These are phyloP conservation scores for Eulemur rufifrons DNA, from an alignment of 2,113 vertebrate species.

Conservation along the genomic window DNA sequence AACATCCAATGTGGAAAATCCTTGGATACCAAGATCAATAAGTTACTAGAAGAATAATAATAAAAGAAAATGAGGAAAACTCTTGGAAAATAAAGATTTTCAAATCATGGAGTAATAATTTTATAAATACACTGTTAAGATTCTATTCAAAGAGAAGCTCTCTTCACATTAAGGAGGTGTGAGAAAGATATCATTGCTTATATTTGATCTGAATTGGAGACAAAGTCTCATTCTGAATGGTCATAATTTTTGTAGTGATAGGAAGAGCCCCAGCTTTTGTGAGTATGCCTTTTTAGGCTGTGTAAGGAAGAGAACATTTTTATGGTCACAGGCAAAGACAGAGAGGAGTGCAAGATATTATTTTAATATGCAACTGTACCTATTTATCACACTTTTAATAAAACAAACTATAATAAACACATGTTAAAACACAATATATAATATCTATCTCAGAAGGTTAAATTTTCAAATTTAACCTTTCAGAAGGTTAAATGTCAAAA, in stretches of 20 bases:
- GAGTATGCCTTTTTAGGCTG: background rate
- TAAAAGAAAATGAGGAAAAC: background rate
- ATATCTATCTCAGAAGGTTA: background rate
- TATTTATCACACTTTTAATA: background rate
- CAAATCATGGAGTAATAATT: background rate
- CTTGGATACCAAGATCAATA: background rate
- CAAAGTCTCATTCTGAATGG: background rate
- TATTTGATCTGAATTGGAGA: constrained; percentile 4
- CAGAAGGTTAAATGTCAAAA: background rate
- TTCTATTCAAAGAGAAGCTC: background rate
- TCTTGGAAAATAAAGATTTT: background rate
- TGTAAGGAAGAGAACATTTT: background rate
- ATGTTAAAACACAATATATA: background rate
- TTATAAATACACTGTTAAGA: background rate
- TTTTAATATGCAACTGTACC: background rate
- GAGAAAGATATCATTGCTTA: background rate
- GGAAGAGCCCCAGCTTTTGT: background rate
- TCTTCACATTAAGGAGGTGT: background rate
- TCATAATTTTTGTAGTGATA: background rate
- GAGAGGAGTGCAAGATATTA: background rate
- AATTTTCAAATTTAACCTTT: background rate
- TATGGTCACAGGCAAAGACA: background rate
- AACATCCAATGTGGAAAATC: background rate
- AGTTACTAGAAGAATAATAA: background rate
- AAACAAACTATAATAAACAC: background rate